These are phyloP conservation scores for Acipenser transmontanus DNA, from an alignment of 2,797 vertebrate genomes.

Conservation along the genomic window DNA sequence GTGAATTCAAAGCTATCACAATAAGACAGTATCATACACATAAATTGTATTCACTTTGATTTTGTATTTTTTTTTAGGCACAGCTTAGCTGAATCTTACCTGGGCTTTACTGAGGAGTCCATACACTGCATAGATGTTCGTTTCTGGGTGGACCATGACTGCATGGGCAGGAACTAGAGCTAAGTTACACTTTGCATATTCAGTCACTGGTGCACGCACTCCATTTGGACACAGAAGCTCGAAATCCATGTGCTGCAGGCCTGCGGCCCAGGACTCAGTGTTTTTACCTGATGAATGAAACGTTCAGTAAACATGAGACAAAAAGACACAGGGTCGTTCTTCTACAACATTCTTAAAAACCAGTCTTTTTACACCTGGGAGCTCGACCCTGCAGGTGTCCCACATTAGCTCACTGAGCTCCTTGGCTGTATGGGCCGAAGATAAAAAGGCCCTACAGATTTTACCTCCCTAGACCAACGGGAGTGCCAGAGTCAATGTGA, in stretches of 20 bases:
- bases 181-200: constrained; percentile 76
- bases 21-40: neutral
- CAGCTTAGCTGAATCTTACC: constrained; percentile 44
- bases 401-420: too few species aligned
- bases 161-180: constrained; percentile 81
- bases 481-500: too few species aligned
- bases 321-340: neutral
- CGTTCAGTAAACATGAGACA: neutral
- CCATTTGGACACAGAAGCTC: constrained; percentile 81
- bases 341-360: too few species aligned
- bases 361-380: too few species aligned
- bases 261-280: constrained; percentile 61
- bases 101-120: constrained; percentile 83
- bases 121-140: constrained; percentile 66
- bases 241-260: constrained; percentile 65
- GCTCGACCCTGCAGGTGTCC: too few species aligned
- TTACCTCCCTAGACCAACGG: too few species aligned
- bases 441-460: too few species aligned
- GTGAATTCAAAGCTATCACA: neutral
- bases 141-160: constrained; percentile 80
- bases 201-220: constrained; percentile 69
- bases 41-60: neutral
- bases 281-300: constrained; percentile 62
- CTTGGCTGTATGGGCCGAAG: too few species aligned
- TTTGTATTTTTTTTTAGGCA: neutral